A percentile compares a stretch with the other conserved stretches of the same genome.
Evolutionary conservation across 2,888 invertebrate genomes (phyloP).

Genomic region (Heteropelma amictum): DNA sequence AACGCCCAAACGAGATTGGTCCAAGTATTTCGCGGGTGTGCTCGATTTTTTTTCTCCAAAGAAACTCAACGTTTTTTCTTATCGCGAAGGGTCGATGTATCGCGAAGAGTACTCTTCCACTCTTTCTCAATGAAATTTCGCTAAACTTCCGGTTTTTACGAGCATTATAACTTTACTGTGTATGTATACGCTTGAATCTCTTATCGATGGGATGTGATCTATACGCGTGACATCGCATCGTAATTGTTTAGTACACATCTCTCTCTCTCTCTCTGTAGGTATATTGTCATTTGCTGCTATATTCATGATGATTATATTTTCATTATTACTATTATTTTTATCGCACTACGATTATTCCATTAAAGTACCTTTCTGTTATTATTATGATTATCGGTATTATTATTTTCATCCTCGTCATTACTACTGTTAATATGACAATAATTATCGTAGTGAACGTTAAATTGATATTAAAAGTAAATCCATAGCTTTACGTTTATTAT

Average conservation of each 20-base stretch:
- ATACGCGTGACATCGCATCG: constrained; percentile 31
- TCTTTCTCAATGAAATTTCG: constrained; percentile 5
- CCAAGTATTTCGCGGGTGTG: too few relatives aligned
- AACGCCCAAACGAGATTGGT: too few relatives aligned
- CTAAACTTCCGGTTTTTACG: constrained; percentile 12
- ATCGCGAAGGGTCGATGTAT: too few relatives aligned
- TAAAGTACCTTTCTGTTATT: constrained; percentile 18
- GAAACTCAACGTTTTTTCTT: too few relatives aligned
- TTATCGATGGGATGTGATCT: constrained; percentile 46
- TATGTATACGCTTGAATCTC: constrained; percentile 4
- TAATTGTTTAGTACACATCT: background rate
- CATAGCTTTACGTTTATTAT: background rate
- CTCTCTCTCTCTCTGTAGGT: background rate
- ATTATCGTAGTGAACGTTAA: background rate
- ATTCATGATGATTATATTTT: too few relatives aligned
- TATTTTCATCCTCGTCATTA: background rate
- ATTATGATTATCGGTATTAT: constrained; percentile 3
- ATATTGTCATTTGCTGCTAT: background rate
- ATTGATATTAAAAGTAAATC: too few relatives aligned
- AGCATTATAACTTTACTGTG: background rate
- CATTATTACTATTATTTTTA: background rate
- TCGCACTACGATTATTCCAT: constrained; percentile 1
- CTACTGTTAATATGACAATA: background rate
- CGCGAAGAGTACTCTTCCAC: background rate
- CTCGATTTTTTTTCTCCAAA: background rate